Evolutionary conservation across 2,797 vertebrate genomes (phyloP), one percentile per base, ranked within the genome.

Genomic region (Miichthys miiuy): DNA sequence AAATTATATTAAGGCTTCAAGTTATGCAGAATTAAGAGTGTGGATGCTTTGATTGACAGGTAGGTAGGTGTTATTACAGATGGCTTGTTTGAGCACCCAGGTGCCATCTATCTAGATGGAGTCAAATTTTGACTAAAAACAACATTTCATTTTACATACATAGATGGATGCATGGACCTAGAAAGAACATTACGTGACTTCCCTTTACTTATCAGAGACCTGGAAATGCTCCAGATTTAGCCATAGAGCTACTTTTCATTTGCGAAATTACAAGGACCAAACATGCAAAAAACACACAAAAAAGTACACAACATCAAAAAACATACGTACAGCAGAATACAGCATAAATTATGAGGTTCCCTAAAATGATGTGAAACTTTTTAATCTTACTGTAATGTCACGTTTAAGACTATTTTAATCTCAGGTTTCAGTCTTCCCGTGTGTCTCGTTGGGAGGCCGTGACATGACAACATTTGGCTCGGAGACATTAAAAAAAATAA

Each of bases 371-470:
- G 25, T 63, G 13, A 54, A 52, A 67, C 34, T 38, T 23, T 42
- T 66, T 56, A 25, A 77, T 56, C 77, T 71, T 16, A 62, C 71
- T 77, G 44, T 85, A 81, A 87, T 85, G 89, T 65, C 41, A 30
- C 9, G 17, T 2, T 52, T 27, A 75, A 78, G 63, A 68, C 61
- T 62, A 44, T 63, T 70, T 71, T 77, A 79, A 77, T 30, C 44
- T 63, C 60, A 56, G 66, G 62, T 72, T 84, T 85, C n/a, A 10
- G 23, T 56, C 18, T 21, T 34, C 13, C 41, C 6, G 20, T 50
- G 73, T 21, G 74, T 63, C 52, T 72, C 0, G 10, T 14, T 27
- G 20, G 25, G 47, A 79, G 51, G 20, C 20, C 6, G 46, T 75
- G 64, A 81, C 82, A 71, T 64, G 60, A 62, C 65, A 75, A 55